These are phyloP conservation scores for Poeciliopsis gracilis DNA, from an alignment of 2,797 vertebrate genomes.

Conservation along the genomic window DNA sequence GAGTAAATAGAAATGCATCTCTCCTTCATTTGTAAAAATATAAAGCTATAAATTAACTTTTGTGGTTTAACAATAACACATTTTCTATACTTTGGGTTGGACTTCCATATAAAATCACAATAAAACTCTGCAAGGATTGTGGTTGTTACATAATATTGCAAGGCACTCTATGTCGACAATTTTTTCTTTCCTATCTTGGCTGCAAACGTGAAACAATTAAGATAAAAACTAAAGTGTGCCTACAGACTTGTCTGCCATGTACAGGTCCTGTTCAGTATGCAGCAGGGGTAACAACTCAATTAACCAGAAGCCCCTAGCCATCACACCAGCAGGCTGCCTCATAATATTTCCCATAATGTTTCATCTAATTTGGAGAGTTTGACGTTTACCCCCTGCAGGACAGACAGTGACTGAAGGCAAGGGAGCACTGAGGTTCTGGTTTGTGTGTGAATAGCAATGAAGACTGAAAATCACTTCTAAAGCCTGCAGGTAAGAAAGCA, in stretches of 20 bases:
- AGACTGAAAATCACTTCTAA: slow-evolving; percentile 23
- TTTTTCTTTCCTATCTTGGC: slow-evolving; percentile 8
- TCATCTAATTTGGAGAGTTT: slow-evolving; percentile 84
- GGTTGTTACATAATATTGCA: background rate
- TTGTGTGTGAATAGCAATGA: slow-evolving; percentile 45
- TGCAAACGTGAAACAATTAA: slow-evolving; percentile 31
- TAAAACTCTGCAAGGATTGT: background rate
- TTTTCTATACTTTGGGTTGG: background rate
- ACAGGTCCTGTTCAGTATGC: slow-evolving; percentile 69
- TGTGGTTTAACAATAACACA: background rate
- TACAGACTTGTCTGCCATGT: slow-evolving; percentile 47
- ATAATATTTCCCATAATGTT: slow-evolving; percentile 84
- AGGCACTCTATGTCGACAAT: background rate
- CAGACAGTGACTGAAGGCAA: slow-evolving; percentile 77
- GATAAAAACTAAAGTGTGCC: slow-evolving; percentile 57
- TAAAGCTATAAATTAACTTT: background rate
- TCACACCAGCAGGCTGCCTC: slow-evolving; percentile 78
- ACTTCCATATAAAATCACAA: background rate
- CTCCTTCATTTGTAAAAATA: background rate
- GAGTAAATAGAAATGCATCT: background rate
- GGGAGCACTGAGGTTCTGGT: slow-evolving; percentile 58
- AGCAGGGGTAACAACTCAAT: slow-evolving; percentile 74
- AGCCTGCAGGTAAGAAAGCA: slow-evolving; percentile 54
- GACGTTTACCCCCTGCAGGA: slow-evolving; percentile 79
- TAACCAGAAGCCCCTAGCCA: slow-evolving; percentile 74